phyloP scores from a whole-genome alignment of 2,888 invertebrate genomes.

The Masnerella sp. region DNA sequence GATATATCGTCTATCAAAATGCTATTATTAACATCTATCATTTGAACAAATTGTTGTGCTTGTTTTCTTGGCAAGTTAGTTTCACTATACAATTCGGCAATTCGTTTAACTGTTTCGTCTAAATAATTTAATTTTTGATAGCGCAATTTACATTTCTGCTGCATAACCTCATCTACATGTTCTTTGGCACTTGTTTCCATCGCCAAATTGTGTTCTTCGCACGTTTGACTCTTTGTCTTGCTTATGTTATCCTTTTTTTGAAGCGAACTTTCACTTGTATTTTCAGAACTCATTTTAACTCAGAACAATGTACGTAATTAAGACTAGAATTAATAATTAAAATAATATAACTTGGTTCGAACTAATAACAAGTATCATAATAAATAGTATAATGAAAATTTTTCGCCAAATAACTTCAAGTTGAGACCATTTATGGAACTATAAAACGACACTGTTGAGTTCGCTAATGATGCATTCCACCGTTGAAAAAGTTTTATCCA shows the following conservation, averaged over 20 bases:
- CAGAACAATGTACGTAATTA: too few species aligned
- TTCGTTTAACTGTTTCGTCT: background rate
- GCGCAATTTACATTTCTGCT: background rate
- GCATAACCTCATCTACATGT: background rate
- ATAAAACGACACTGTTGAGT: background rate
- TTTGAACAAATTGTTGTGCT: background rate
- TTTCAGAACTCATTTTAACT: background rate
- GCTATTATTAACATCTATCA: background rate
- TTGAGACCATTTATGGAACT: background rate
- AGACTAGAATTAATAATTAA: background rate
- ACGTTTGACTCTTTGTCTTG: background rate
- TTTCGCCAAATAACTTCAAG: background rate
- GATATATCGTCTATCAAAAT: background rate
- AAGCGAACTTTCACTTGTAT: background rate
- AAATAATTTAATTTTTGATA: background rate
- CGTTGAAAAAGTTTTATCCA: background rate
- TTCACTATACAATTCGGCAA: background rate
- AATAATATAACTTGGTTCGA: background rate
- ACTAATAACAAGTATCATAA: background rate
- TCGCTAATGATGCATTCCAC: background rate
- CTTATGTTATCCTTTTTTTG: background rate
- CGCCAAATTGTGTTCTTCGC: background rate
- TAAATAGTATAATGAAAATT: background rate
- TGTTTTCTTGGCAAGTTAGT: background rate
- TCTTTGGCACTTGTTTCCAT: background rate